Evolutionary conservation across 2,797 vertebrate species (phyloP).

Genomic region (Syngnathus rostellatus): DNA sequence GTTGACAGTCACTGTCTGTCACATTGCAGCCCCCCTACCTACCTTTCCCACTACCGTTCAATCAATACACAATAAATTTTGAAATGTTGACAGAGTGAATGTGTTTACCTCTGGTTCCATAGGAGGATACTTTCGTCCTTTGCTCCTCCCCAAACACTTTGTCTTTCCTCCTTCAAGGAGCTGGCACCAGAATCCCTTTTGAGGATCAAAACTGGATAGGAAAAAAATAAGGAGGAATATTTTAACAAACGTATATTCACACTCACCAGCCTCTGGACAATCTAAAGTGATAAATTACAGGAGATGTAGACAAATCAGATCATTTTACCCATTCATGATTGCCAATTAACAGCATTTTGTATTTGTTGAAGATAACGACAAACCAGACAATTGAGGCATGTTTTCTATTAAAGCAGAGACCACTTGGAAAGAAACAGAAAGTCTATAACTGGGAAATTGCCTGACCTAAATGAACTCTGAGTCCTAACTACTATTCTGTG

Average conservation of each 20-base stretch:
- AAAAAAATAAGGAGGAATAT: conserved; percentile 4
- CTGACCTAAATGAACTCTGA: too few species aligned
- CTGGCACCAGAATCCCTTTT: conserved; percentile 98
- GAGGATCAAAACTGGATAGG: conserved; percentile 82
- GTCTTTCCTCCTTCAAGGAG: conserved; percentile 89
- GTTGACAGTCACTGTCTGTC: conserved; percentile 31
- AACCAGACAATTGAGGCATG: too few species aligned
- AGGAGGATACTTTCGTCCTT: conserved; percentile 87
- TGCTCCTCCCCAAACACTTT: conserved; percentile 94
- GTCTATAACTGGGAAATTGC: too few species aligned
- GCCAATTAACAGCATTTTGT: too few species aligned
- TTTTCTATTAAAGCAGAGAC: too few species aligned
- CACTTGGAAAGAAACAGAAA: too few species aligned
- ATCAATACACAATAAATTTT: neutral
- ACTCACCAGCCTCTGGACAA: too few species aligned
- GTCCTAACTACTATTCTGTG: too few species aligned
- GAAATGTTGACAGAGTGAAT: conserved; percentile 14
- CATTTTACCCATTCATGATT: too few species aligned
- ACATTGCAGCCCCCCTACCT: neutral
- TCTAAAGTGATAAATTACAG: too few species aligned
- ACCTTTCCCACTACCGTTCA: neutral
- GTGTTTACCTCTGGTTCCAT: conserved; percentile 87
- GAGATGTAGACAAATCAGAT: too few species aligned
- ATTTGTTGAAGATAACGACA: too few species aligned
- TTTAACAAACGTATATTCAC: neutral